These are phyloP conservation scores for Listrodromus nycthemerus DNA, from an alignment of 2,888 invertebrate genomes.

Conservation along the genomic window DNA sequence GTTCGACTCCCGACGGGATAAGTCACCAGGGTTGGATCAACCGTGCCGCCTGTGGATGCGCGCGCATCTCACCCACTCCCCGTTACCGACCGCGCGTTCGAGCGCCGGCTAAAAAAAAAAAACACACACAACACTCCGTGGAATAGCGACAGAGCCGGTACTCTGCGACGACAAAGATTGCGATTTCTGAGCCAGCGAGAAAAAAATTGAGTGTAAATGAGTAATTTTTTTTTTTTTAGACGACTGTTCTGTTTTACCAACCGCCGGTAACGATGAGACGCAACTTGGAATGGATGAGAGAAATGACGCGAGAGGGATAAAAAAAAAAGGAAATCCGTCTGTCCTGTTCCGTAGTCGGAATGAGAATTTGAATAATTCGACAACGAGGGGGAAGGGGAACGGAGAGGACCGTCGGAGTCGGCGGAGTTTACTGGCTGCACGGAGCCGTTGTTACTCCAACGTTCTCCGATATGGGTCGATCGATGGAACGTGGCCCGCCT, in stretches of 20 bases:
- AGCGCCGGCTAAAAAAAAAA: slow-evolving; percentile 11
- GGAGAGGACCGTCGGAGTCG: neutral
- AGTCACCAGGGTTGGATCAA: slow-evolving; percentile 78
- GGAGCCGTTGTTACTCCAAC: slow-evolving; percentile 33
- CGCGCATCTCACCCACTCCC: neutral
- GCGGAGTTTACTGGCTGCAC: neutral
- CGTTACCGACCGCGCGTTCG: neutral
- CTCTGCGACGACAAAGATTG: neutral
- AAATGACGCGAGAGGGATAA: neutral
- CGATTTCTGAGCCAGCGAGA: neutral
- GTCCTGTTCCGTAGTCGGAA: neutral
- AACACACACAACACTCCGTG: neutral
- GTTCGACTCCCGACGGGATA: slow-evolving; percentile 77
- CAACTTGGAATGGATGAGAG: neutral
- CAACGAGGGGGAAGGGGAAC: slow-evolving; percentile 8
- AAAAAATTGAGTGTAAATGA: neutral
- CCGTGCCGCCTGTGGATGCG: slow-evolving; percentile 64
- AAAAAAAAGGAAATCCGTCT: neutral
- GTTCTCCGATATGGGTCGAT: slow-evolving; percentile 65
- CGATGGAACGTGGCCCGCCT: slow-evolving; percentile 61
- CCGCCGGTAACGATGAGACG: neutral
- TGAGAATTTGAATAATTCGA: slow-evolving; percentile 21
- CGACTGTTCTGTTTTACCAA: neutral
- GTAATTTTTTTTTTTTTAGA: neutral
- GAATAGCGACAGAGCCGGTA: neutral